Conservation (phyloP, 2,113 vertebrate species). For the Coregonus clupeaformis region DNA sequence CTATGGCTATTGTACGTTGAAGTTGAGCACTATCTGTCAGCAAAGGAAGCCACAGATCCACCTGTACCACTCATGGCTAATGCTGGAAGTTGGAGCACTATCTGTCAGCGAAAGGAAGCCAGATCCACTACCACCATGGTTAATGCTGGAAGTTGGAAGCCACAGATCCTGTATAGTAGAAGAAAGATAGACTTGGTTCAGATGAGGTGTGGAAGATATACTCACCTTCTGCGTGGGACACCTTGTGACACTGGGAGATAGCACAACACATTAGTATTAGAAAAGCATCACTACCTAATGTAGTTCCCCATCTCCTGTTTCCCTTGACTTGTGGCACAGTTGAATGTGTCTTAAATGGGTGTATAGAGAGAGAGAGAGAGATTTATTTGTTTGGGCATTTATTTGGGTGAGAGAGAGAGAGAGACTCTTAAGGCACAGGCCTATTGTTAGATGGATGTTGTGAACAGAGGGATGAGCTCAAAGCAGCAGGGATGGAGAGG, state of each 20-base stretch:
- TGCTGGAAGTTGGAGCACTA: too few relatives aligned
- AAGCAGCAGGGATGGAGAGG: constrained; percentile 73
- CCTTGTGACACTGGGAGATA: constrained; percentile 52
- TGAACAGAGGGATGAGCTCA: constrained; percentile 77
- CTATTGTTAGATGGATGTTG: constrained; percentile 80
- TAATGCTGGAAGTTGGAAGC: too few relatives aligned
- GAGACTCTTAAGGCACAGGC: constrained; percentile 66
- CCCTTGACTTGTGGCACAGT: too few relatives aligned
- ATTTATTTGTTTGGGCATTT: not conserved
- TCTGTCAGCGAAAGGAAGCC: too few relatives aligned
- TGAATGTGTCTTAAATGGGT: not conserved
- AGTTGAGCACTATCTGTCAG: too few relatives aligned
- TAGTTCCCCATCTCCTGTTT: too few relatives aligned
- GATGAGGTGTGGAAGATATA: constrained; percentile 30
- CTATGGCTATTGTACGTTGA: too few relatives aligned
- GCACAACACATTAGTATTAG: too few relatives aligned
- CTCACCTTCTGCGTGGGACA: constrained; percentile 25
- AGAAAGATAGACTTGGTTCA: constrained; percentile 38
- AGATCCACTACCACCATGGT: too few relatives aligned
- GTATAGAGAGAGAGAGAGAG: not conserved
- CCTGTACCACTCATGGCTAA: too few relatives aligned
- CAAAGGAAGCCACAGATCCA: too few relatives aligned
- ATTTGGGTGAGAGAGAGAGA: constrained; percentile 42
- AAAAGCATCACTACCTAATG: too few relatives aligned
- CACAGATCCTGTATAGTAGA: constrained; percentile 11